Evolutionary conservation across 2,797 vertebrate species (phyloP).

Genomic region (Aselliscus stoliczkanus): DNA sequence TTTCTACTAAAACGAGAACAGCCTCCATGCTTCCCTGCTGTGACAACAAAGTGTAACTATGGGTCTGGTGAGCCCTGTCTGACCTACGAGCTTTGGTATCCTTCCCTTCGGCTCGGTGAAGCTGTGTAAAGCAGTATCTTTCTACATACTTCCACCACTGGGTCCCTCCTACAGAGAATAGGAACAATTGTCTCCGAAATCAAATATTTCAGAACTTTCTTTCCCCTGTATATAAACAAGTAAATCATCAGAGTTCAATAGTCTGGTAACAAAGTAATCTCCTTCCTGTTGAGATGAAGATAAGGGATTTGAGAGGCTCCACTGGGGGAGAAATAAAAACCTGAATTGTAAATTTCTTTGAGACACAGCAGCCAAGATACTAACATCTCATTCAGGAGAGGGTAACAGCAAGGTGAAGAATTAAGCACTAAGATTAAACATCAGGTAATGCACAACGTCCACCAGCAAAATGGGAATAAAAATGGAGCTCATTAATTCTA

Average conservation of each 20-base stretch:
- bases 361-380: conserved; percentile 13
- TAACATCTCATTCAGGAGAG: not conserved
- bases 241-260: conserved; percentile 59
- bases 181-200: not conserved
- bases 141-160: not conserved
- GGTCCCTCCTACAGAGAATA: not conserved
- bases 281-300: conserved; percentile 60
- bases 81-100: rapidly evolving
- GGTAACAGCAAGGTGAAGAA: not conserved
- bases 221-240: not conserved
- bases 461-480: not conserved
- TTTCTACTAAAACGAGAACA: not conserved
- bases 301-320: conserved; percentile 56
- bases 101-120: not conserved
- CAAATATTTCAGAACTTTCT: conserved; percentile 6
- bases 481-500: not conserved
- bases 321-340: conserved; percentile 38
- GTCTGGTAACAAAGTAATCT: conserved; percentile 56
- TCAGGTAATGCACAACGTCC: not conserved
- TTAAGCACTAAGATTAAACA: not conserved
- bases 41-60: not conserved
- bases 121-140: not conserved
- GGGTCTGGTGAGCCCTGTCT: not conserved
- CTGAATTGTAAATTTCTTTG: conserved; percentile 39
- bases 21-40: not conserved